Conservation (phyloP, 2,888 invertebrate genomes). For the Linyphia triangularis region DNA sequence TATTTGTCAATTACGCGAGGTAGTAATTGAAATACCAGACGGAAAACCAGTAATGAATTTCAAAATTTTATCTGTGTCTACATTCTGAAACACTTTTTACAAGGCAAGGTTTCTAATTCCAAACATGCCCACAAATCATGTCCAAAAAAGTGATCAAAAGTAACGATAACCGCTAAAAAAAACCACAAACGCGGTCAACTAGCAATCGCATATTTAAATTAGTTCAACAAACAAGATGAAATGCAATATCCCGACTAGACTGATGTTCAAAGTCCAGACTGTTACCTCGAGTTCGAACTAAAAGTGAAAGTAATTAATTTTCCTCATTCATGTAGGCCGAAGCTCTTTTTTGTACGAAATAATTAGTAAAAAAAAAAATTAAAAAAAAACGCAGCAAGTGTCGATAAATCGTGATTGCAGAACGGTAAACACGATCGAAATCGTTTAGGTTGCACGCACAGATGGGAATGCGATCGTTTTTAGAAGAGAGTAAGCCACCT, state of each 20-base stretch:
- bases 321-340: slow-evolving; percentile 14
- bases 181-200: slow-evolving; percentile 2
- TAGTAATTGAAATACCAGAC: too few species aligned
- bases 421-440: slow-evolving; percentile 14
- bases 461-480: neutral
- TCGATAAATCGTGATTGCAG: slow-evolving; percentile 35
- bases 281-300: slow-evolving; percentile 4
- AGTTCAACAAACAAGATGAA: slow-evolving; percentile 5
- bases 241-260: slow-evolving; percentile 25
- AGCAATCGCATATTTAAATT: slow-evolving; percentile 8
- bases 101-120: too few species aligned
- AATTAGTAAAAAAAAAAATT: neutral
- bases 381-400: slow-evolving; percentile 8
- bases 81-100: too few species aligned
- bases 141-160: neutral
- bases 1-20: too few species aligned
- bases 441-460: slow-evolving; percentile 10
- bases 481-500: slow-evolving; percentile 11
- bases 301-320: slow-evolving; percentile 21
- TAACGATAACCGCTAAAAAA: neutral
- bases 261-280: slow-evolving; percentile 28
- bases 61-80: too few species aligned
- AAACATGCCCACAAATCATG: too few species aligned
- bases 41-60: too few species aligned
- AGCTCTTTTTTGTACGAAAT: neutral